A percentile compares a stretch with the other conserved stretches of the same genome.
Conservation (phyloP, 2,113 vertebrate genomes). For the Ovibos moschatus region DNA sequence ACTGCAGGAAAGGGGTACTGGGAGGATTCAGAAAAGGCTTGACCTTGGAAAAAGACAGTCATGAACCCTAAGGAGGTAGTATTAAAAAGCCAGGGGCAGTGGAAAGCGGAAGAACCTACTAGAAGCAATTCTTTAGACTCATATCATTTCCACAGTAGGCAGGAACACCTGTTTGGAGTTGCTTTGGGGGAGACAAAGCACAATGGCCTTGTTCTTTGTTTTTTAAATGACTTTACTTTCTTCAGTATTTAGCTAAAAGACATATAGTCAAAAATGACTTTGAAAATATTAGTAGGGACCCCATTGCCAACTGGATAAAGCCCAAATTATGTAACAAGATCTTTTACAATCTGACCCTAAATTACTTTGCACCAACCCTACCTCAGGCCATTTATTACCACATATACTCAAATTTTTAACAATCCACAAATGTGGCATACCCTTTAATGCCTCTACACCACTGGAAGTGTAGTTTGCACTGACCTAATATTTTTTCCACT, state of each 20-base stretch:
- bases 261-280: background rate
- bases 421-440: background rate
- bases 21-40: conserved; percentile 28
- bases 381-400: background rate
- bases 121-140: background rate
- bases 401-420: background rate
- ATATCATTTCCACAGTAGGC: background rate
- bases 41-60: conserved; percentile 54
- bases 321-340: background rate
- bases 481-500: background rate
- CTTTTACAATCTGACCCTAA: background rate
- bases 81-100: background rate
- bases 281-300: background rate
- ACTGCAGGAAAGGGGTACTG: conserved; percentile 19
- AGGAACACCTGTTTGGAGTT: conserved; percentile 26
- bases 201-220: background rate
- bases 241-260: background rate
- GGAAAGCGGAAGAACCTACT: background rate
- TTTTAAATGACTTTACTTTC: conserved; percentile 26
- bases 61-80: background rate
- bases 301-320: background rate
- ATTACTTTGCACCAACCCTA: background rate
- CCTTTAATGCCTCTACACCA: background rate
- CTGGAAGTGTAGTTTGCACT: background rate
- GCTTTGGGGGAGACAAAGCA: background rate